Conservation (phyloP, 2,797 vertebrate genomes). For the Hylomyscus alleni region DNA sequence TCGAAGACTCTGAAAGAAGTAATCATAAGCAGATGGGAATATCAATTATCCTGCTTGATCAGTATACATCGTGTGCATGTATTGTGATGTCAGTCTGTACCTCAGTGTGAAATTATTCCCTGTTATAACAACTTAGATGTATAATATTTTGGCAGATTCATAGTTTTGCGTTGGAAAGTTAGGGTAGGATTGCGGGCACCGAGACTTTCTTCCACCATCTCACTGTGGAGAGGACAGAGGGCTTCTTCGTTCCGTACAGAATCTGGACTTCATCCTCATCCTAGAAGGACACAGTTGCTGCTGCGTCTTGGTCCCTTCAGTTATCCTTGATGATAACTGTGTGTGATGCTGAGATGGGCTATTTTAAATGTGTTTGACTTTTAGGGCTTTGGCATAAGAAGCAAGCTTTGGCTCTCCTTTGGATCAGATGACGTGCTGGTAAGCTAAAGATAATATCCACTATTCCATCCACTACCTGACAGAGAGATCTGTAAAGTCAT, state of each 20-base stretch:
- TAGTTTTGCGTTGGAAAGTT: slow-evolving; percentile 85
- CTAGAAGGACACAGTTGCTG: slow-evolving; percentile 85
- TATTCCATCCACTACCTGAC: slow-evolving; percentile 89
- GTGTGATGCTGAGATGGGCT: slow-evolving; percentile 86
- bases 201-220: slow-evolving; percentile 91
- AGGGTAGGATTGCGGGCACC: slow-evolving; percentile 87
- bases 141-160: slow-evolving; percentile 84
- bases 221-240: slow-evolving; percentile 90
- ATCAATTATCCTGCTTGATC: background rate
- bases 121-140: background rate
- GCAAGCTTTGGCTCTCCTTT: slow-evolving; percentile 87
- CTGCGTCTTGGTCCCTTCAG: slow-evolving; percentile 90
- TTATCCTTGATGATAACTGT: slow-evolving; percentile 76
- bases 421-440: slow-evolving; percentile 77
- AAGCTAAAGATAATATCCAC: slow-evolving; percentile 89
- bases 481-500: slow-evolving; percentile 88
- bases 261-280: slow-evolving; percentile 84
- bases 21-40: background rate
- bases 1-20: background rate
- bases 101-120: background rate
- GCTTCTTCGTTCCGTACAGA: slow-evolving; percentile 85
- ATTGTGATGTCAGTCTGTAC: background rate
- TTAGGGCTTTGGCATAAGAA: slow-evolving; percentile 83
- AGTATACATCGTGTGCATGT: background rate
- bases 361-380: slow-evolving; percentile 83